A percentile compares a stretch with the other conserved stretches of the same genome.
phyloP scores from a whole-genome alignment of 2,113 vertebrate genomes.

The Centrocercus urophasianus region DNA sequence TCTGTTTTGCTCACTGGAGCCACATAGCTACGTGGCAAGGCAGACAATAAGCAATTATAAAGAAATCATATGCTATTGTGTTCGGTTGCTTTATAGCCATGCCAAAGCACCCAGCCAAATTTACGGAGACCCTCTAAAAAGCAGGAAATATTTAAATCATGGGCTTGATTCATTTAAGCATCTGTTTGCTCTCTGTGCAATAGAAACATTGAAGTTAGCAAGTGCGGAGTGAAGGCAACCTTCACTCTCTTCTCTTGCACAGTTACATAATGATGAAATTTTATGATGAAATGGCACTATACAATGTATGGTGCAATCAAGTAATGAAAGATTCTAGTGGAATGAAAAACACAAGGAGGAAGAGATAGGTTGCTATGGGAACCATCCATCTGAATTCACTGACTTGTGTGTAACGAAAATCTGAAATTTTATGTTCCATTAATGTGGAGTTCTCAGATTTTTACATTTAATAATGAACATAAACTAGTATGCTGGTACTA shows the following conservation, averaged over 20 bases:
- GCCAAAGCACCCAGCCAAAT: neutral
- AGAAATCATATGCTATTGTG: neutral
- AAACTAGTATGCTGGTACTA: constrained; percentile 20
- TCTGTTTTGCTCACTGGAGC: neutral
- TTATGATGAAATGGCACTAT: constrained; percentile 44
- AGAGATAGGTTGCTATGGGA: constrained; percentile 66
- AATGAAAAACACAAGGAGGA: constrained; percentile 59
- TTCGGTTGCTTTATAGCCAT: neutral
- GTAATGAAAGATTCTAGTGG: constrained; percentile 57
- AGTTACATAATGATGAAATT: constrained; percentile 42
- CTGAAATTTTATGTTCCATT: constrained; percentile 55
- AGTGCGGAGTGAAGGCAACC: constrained; percentile 8
- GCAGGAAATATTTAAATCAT: neutral
- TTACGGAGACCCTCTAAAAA: neutral
- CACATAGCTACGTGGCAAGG: neutral
- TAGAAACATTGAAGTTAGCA: neutral
- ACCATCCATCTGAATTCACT: constrained; percentile 27
- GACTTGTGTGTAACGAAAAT: constrained; percentile 37
- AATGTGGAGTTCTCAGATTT: constrained; percentile 18
- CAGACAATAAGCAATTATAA: neutral
- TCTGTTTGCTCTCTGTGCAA: neutral
- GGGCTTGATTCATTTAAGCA: neutral
- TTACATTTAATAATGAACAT: constrained; percentile 41
- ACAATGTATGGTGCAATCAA: constrained; percentile 46
- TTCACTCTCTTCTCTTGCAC: neutral